Evolutionary conservation across 1,140 invertebrate genomes (phyloP), one percentile per base, ranked within the genome.

Genomic region (Caenorhabditis briggsae): DNA sequence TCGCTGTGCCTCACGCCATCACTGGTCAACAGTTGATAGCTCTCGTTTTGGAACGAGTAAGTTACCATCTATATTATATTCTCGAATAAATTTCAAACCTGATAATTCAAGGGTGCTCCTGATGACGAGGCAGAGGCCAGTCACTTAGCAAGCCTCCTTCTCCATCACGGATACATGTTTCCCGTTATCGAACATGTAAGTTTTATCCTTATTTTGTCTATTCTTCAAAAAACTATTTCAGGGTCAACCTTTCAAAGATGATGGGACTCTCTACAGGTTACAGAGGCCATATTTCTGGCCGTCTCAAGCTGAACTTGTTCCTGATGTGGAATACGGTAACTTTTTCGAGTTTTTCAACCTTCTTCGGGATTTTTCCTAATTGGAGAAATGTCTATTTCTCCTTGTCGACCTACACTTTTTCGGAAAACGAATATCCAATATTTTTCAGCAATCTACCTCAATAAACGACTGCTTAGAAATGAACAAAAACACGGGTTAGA

Each of bases 221-320:
- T 0, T 5, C 23, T 18, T 25, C 53, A 12, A n/a, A 6, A 46
- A 53, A n/a, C 9, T 0, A n/a, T 70, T 50, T 50, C 56, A 65
- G 48, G 70, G 70, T 6, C 70, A 78, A 78, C 20, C 70, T 23
- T 86, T 91, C 5, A 88, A 89, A 59, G 91, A 92, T 43, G 92
- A 92, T 48, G 92, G 92, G 61, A 92, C 92, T 5, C 89, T 92
- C 5, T 92, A 92, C 87, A 88, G 91, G 70, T 65, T 92, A 46
- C 91, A 92, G 86, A 65, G 92, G 55, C 91, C 91, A 14, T 92
- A 92, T 65, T 92, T 92, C 82, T 92, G 91, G 91, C 92, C 91
- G 33, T 92, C 92, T 11, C 91, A 92, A 82, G 88, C 90, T 25
- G 86, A 86, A 82, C 89, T 91, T 46, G 86, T 90, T 8, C 92